These are phyloP conservation scores for Siphamia tubifer DNA, from an alignment of 2,113 vertebrate species.

Conservation along the genomic window DNA sequence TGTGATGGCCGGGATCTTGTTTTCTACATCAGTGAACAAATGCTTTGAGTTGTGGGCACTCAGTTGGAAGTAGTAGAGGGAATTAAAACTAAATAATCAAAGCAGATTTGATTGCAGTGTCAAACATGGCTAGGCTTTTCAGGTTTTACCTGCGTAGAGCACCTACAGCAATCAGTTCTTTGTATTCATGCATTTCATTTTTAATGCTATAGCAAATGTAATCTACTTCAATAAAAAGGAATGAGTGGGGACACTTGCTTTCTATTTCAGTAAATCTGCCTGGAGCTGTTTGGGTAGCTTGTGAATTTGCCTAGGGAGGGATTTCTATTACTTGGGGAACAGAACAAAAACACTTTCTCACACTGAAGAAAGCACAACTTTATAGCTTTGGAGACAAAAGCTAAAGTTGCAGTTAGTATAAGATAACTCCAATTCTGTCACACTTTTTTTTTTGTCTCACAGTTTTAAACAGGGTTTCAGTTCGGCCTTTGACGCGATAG, in stretches of 20 bases:
- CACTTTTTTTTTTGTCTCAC: slow-evolving; percentile 9
- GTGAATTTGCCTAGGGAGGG: slow-evolving; percentile 5
- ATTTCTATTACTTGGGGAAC: slow-evolving; percentile 30
- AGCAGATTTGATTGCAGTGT: slow-evolving; percentile 4
- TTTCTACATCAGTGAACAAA: slow-evolving; percentile 15
- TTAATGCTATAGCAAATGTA: slow-evolving; percentile 38
- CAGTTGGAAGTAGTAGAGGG: background rate
- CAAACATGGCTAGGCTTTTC: slow-evolving; percentile 1
- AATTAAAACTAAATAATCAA: slow-evolving; percentile 25
- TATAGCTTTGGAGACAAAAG: background rate
- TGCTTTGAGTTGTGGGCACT: background rate
- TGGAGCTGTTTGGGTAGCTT: slow-evolving; percentile 1
- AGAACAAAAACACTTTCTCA: slow-evolving; percentile 10
- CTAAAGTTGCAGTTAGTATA: background rate
- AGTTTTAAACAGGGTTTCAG: background rate
- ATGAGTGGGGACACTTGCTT: slow-evolving; percentile 38
- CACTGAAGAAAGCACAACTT: slow-evolving; percentile 1
- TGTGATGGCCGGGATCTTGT: background rate
- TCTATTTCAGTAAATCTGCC: slow-evolving; percentile 43
- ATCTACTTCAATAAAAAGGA: slow-evolving; percentile 24
- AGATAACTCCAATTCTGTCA: background rate
- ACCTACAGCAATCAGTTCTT: slow-evolving; percentile 22
- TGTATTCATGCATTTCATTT: slow-evolving; percentile 25
- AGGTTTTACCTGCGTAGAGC: slow-evolving; percentile 2
- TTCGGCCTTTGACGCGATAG: background rate